phyloP scores from a whole-genome alignment of 2,113 vertebrate genomes.

The Probosciger aterrimus region DNA sequence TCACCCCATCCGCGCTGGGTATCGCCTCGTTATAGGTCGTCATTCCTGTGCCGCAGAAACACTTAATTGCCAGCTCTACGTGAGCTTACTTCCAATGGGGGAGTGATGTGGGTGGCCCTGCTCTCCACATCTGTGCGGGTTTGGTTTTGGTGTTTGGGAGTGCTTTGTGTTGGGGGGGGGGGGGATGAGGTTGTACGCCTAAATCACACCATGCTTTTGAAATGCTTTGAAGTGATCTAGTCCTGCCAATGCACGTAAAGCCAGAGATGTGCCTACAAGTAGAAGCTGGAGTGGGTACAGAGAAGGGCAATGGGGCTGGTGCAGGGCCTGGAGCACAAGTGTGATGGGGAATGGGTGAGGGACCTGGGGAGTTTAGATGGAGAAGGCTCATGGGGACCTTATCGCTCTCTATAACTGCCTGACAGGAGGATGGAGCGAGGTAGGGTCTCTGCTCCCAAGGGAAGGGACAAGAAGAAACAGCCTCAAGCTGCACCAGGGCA shows the following conservation, averaged over 20 bases:
- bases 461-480: too few species aligned
- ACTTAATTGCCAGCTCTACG: slow-evolving; percentile 17
- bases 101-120: not conserved
- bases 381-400: too few species aligned
- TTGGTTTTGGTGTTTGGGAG: not conserved
- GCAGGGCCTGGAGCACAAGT: not conserved
- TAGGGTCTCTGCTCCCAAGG: too few species aligned
- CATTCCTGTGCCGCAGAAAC: not conserved
- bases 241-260: not conserved
- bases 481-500: too few species aligned
- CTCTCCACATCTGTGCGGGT: not conserved
- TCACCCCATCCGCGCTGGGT: not conserved
- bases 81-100: not conserved
- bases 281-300: not conserved
- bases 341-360: not conserved
- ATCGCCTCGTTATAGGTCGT: not conserved
- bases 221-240: not conserved
- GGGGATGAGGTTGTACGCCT: not conserved
- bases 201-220: not conserved
- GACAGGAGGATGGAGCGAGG: too few species aligned
- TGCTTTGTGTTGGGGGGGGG: rapidly evolving
- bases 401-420: too few species aligned
- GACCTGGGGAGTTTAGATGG: not conserved
- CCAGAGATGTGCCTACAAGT: not conserved
- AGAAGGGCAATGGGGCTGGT: not conserved